Evolutionary conservation across 2,797 vertebrate genomes (phyloP).

Genomic region (Distichodus sexfasciatus): DNA sequence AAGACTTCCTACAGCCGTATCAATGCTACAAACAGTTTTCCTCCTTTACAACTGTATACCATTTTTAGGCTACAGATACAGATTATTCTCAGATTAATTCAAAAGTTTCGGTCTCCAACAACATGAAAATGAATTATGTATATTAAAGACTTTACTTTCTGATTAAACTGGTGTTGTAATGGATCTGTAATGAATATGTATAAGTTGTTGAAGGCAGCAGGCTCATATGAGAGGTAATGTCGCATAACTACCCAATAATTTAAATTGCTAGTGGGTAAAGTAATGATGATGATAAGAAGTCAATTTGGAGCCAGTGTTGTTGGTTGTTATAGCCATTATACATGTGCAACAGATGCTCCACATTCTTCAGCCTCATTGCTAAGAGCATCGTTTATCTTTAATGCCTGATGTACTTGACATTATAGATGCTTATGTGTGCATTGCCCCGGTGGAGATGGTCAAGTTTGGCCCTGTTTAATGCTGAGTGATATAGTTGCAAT

Average conservation of each 20-base stretch:
- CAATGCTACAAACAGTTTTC: too few species aligned
- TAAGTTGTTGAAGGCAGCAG: constrained; percentile 48
- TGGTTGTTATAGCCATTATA: constrained; percentile 30
- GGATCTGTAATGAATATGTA: constrained; percentile 69
- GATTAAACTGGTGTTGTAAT: constrained; percentile 67
- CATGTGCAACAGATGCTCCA: constrained; percentile 42
- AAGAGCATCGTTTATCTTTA: constrained; percentile 61
- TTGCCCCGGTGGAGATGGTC: constrained; percentile 52
- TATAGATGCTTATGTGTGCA: constrained; percentile 50
- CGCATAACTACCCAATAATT: constrained; percentile 31
- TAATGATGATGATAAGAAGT: constrained; percentile 56
- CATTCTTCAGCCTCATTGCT: constrained; percentile 46
- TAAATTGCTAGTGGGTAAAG: constrained; percentile 43
- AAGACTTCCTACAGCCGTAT: too few species aligned
- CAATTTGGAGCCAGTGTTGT: constrained; percentile 49
- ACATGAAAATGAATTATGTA: constrained; percentile 55
- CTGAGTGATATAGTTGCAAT: constrained; percentile 47
- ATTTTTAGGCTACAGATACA: too few species aligned
- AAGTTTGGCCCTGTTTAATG: constrained; percentile 48
- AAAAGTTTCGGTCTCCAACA: constrained; percentile 51
- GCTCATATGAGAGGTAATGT: constrained; percentile 43
- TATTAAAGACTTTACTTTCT: constrained; percentile 62
- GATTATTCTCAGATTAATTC: constrained; percentile 58
- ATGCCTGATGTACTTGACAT: constrained; percentile 65
- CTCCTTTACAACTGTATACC: too few species aligned